Base-by-base conservation (phyloP, 2,113 vertebrate species). In the Hemiprocne comata region DNA sequence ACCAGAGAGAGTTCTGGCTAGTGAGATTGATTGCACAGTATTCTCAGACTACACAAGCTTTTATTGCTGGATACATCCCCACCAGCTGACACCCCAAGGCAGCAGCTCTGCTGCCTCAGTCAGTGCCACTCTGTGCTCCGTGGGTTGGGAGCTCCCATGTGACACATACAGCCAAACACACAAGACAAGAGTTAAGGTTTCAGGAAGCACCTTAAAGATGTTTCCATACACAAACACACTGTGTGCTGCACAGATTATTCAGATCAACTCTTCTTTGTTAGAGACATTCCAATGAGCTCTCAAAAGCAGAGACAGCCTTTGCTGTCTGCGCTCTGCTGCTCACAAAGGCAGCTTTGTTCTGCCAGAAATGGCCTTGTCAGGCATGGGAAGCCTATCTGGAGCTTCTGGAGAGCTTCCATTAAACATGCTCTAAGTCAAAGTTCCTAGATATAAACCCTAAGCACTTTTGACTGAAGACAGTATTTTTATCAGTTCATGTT, bases 261-360 rank as follows among this genome's bases (percentile, higher is more conserved):
- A 19, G 44, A 90, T 48, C 50, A 34, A 11, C 64, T 89, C 75
- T 69, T 72, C 87, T 91, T 8, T 90, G 83, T 67, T 25, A 91
- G 17, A 74, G 89, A 81, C 92, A 95, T 86, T 92, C 84, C 98
- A 97, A 64, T 58, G 94, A 87, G 92, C 91, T 95, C 91, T 94
- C 50, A 13, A 31, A 85, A 93, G 97, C 97, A 97, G 89, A 89
- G 84, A 55, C 44, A 2, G 85, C 17, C 86, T 77, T 90, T 94
- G 87, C 90, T 69, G 94, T 53, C 94, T 79, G 84, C 36, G 55
- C 84, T 87, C 53, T 94, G 90, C 65, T 28, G 1, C 64, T 53
- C 76, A 98, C 98, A 98, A 97, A 97, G 94, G 73, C 94, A 87
- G 71, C 96, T 97, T 84, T 98, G 98, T 98, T 91, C 90, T 78